phyloP scores from a whole-genome alignment of 2,888 invertebrate species.

The Dioctria rufipes region DNA sequence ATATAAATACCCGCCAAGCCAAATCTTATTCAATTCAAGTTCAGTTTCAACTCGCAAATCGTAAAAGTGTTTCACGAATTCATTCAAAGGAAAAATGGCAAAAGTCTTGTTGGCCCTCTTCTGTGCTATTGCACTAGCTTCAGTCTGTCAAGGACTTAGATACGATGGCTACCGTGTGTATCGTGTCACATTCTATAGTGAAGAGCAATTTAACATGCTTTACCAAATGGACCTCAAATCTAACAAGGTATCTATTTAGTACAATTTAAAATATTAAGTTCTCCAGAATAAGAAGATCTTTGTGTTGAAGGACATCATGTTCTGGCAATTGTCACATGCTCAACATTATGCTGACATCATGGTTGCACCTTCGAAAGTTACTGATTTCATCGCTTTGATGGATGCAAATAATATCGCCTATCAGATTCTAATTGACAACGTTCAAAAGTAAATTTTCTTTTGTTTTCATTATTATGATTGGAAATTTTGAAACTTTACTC shows the following conservation, averaged over 20 bases:
- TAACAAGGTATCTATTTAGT: background rate
- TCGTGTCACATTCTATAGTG: constrained; percentile 11
- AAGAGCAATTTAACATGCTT: constrained; percentile 24
- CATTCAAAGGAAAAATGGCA: background rate
- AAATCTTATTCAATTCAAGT: no score
- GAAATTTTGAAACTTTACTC: background rate
- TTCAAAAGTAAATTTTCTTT: constrained; percentile 20
- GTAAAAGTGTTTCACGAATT: background rate
- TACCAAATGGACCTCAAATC: constrained; percentile 8
- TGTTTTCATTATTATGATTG: background rate
- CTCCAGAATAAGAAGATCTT: background rate
- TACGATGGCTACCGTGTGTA: constrained; percentile 37
- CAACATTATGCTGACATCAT: constrained; percentile 73
- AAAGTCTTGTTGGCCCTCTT: constrained; percentile 28
- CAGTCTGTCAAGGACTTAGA: constrained; percentile 18
- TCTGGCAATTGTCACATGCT: constrained; percentile 41
- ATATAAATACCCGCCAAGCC: no score
- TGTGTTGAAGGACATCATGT: constrained; percentile 30
- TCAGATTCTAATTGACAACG: constrained; percentile 25
- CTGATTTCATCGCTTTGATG: constrained; percentile 62
- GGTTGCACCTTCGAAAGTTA: constrained; percentile 67
- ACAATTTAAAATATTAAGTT: background rate
- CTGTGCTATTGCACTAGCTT: constrained; percentile 19
- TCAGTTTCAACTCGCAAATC: no score
- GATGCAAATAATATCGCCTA: constrained; percentile 22